Percentiles rank a stretch among this genome's conserved stretches.
These are phyloP conservation scores for Oryzaephilus surinamensis DNA, from an alignment of 1,140 invertebrate species.

Conservation along the genomic window DNA sequence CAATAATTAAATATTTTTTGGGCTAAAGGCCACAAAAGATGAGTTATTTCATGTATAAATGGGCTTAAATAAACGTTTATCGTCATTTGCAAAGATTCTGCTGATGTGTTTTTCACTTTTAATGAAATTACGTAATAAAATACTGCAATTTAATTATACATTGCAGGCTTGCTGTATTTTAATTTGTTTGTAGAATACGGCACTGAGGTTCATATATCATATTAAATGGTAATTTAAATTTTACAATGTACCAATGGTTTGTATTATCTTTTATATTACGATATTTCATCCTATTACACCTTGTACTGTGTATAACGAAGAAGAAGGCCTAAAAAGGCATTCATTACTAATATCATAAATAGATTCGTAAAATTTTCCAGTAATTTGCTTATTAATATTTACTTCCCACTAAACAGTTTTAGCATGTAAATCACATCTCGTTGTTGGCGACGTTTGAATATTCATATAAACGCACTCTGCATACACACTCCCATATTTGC, in stretches of 20 bases:
- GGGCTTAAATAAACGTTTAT: conserved; percentile 1
- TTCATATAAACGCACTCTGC: conserved; percentile 17
- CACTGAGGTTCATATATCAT: conserved; percentile 3
- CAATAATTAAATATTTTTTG: not conserved
- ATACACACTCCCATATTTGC: conserved; percentile 18
- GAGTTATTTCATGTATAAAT: too few relatives aligned
- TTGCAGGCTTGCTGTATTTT: conserved; percentile 6
- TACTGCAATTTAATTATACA: not conserved
- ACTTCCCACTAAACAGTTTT: conserved; percentile 16
- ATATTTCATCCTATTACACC: too few relatives aligned
- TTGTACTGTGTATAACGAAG: too few relatives aligned
- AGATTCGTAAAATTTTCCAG: conserved; percentile 7
- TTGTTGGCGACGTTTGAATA: conserved; percentile 14
- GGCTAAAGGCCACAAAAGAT: not conserved
- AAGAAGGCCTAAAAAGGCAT: too few relatives aligned
- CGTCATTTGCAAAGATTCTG: not conserved
- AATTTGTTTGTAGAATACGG: conserved; percentile 9
- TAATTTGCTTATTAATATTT: conserved; percentile 18
- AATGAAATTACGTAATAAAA: conserved; percentile 5
- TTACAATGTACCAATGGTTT: conserved; percentile 2
- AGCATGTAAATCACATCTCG: conserved; percentile 20
- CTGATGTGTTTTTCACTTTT: conserved; percentile 5
- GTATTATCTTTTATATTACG: not conserved
- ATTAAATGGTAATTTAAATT: conserved; percentile 11
- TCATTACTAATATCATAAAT: not conserved